A percentile compares a stretch with the other conserved stretches of the same genome.
These are phyloP conservation scores for Volucella inanis DNA, from an alignment of 2,888 invertebrate genomes.

Conservation along the genomic window DNA sequence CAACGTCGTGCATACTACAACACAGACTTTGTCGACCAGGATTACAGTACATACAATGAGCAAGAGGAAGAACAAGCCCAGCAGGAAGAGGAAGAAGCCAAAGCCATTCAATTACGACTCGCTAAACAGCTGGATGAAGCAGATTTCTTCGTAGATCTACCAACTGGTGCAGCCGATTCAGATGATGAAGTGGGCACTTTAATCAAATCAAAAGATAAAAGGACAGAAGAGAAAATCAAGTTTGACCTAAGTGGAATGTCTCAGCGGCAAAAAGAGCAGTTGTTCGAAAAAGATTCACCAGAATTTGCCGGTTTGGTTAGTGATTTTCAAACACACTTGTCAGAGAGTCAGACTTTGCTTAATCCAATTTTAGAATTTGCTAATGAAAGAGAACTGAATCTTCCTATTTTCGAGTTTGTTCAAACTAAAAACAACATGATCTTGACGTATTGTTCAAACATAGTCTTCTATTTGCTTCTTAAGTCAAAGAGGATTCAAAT, in stretches of 20 bases:
- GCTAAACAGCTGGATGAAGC: slow-evolving; percentile 90
- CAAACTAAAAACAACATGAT: slow-evolving; percentile 88
- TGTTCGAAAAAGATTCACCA: slow-evolving; percentile 93
- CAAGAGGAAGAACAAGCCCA: slow-evolving; percentile 89
- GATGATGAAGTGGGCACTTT: slow-evolving; percentile 80
- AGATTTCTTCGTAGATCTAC: slow-evolving; percentile 87
- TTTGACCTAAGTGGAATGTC: slow-evolving; percentile 91
- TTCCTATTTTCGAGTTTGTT: slow-evolving; percentile 88
- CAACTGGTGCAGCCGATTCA: slow-evolving; percentile 49
- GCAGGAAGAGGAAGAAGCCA: slow-evolving; percentile 92
- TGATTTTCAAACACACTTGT: slow-evolving; percentile 90
- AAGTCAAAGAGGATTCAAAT: slow-evolving; percentile 89
- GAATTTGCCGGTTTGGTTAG: slow-evolving; percentile 91
- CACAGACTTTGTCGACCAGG: slow-evolving; percentile 94
- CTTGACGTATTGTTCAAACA: slow-evolving; percentile 93
- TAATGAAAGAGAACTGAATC: slow-evolving; percentile 86
- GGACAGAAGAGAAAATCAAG: slow-evolving; percentile 78
- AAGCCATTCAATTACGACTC: slow-evolving; percentile 90
- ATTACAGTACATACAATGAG: slow-evolving; percentile 85
- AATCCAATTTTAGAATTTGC: slow-evolving; percentile 87
- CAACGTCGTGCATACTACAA: slow-evolving; percentile 91
- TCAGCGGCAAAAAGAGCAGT: slow-evolving; percentile 89
- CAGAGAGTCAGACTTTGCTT: slow-evolving; percentile 87
- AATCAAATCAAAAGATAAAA: slow-evolving; percentile 5
- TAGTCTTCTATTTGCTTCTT: slow-evolving; percentile 92